These are phyloP conservation scores for Cosmopolites sordidus DNA, from an alignment of 2,888 invertebrate genomes.

Conservation along the genomic window DNA sequence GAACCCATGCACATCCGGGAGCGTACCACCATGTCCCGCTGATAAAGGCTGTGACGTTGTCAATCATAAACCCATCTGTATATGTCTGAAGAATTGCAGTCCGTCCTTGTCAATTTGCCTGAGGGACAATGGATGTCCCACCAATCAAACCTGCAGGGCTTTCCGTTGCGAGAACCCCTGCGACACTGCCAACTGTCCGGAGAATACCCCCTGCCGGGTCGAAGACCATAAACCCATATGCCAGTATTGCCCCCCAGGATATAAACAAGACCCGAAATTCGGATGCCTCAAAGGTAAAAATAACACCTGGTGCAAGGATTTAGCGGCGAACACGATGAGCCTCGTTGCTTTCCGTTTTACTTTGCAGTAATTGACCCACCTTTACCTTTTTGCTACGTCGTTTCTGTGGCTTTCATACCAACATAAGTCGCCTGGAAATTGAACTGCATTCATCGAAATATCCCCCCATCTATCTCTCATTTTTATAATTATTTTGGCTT, in stretches of 20 bases:
- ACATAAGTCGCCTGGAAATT: slow-evolving; percentile 20
- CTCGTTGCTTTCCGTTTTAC: slow-evolving; percentile 41
- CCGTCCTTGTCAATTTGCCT: slow-evolving; percentile 84
- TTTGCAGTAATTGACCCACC: slow-evolving; percentile 37
- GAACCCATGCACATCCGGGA: slow-evolving; percentile 73
- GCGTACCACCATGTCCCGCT: slow-evolving; percentile 65
- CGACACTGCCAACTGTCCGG: slow-evolving; percentile 77
- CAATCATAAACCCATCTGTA: slow-evolving; percentile 81
- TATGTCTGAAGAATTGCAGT: slow-evolving; percentile 82
- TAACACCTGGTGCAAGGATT: slow-evolving; percentile 27
- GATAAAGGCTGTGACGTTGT: slow-evolving; percentile 85
- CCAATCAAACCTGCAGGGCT: slow-evolving; percentile 79
- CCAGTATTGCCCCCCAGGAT: slow-evolving; percentile 94
- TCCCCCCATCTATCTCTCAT: slow-evolving; percentile 16
- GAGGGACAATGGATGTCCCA: slow-evolving; percentile 83
- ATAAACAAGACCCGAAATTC: slow-evolving; percentile 84
- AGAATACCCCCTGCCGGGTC: slow-evolving; percentile 84
- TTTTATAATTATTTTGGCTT: slow-evolving; percentile 14
- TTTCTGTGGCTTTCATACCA: slow-evolving; percentile 28
- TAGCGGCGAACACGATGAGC: slow-evolving; percentile 40
- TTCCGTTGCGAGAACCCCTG: slow-evolving; percentile 90
- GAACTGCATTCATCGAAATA: slow-evolving; percentile 21
- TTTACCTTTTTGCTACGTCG: slow-evolving; percentile 35
- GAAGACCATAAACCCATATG: slow-evolving; percentile 93
- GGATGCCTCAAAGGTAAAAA: slow-evolving; percentile 94